A percentile compares a stretch with the other conserved stretches of the same genome.
Conservation (phyloP, 37 sponge, comb jelly and placozoan genomes). For the Aphrocallistes beatrix region DNA sequence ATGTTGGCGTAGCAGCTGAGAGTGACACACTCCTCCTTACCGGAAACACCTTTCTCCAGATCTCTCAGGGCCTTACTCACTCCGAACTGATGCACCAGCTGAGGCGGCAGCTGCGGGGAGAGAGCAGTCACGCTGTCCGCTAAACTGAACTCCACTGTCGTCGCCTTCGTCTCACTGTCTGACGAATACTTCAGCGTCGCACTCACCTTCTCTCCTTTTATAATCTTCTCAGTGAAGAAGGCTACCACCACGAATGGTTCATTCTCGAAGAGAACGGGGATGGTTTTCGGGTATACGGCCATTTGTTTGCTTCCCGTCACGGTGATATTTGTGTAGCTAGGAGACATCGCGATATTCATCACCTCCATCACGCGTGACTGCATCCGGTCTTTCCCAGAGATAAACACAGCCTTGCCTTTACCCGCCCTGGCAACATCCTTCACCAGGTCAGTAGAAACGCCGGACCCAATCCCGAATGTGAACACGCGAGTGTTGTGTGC, state of each 20-base stretch:
- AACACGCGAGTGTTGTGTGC: neutral
- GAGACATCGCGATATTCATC: conserved; percentile 15
- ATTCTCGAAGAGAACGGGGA: conserved; percentile 2
- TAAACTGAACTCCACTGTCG: neutral
- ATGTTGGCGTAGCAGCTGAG: neutral
- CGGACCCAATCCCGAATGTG: conserved; percentile 23
- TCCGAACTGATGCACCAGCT: conserved; percentile 7
- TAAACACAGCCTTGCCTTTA: conserved; percentile 13
- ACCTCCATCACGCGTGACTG: conserved; percentile 17
- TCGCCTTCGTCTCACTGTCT: neutral
- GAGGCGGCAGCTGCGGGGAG: neutral
- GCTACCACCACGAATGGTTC: neutral
- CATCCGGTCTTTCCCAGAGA: conserved; percentile 12
- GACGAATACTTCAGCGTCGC: conserved; percentile 5
- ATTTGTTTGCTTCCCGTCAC: neutral
- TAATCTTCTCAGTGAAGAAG: neutral
- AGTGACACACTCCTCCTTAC: neutral
- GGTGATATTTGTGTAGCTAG: neutral
- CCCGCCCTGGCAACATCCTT: conserved; percentile 25
- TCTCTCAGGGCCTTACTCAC: conserved; percentile 6
- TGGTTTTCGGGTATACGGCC: neutral
- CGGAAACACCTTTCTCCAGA: neutral
- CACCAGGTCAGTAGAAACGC: conserved; percentile 23
- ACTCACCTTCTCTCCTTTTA: neutral
- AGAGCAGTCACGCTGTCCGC: neutral